These are phyloP conservation scores for Agrypnus murinus DNA, from an alignment of 2,888 invertebrate genomes.

Conservation along the genomic window DNA sequence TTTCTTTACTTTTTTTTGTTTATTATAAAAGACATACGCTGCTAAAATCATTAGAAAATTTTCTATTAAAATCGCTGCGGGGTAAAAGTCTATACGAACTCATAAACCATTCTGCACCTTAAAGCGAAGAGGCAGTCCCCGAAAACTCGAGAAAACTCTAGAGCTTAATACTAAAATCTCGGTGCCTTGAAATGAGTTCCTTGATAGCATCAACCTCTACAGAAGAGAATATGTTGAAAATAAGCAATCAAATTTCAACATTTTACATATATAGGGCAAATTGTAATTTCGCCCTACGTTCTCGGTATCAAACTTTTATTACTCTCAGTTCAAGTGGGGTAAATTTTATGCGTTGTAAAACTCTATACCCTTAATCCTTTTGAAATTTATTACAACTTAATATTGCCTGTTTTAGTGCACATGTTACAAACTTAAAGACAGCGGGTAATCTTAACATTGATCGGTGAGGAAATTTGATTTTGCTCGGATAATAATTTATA, in stretches of 20 bases:
- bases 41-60: not conserved
- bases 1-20: no score
- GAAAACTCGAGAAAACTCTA: conserved; percentile 14
- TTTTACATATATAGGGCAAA: conserved; percentile 19
- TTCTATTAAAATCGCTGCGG: conserved; percentile 1
- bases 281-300: conserved; percentile 22
- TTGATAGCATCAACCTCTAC: conserved; percentile 34
- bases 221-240: conserved; percentile 34
- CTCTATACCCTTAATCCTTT: conserved; percentile 12
- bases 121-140: conserved; percentile 19
- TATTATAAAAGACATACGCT: no score
- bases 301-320: conserved; percentile 20
- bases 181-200: conserved; percentile 37
- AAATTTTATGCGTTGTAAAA: conserved; percentile 19
- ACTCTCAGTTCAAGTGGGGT: not conserved
- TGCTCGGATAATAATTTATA: not conserved
- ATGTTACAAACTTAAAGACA: no score
- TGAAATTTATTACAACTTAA: conserved; percentile 17
- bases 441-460: not conserved
- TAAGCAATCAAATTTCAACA: conserved; percentile 28
- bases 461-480: not conserved
- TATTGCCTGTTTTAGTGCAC: not conserved
- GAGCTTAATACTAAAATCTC: conserved; percentile 30
- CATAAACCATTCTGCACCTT: conserved; percentile 14
- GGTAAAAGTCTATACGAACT: conserved; percentile 10